These are phyloP conservation scores for Troglohyphantes excavatus DNA, from an alignment of 2,888 invertebrate species.

Conservation along the genomic window DNA sequence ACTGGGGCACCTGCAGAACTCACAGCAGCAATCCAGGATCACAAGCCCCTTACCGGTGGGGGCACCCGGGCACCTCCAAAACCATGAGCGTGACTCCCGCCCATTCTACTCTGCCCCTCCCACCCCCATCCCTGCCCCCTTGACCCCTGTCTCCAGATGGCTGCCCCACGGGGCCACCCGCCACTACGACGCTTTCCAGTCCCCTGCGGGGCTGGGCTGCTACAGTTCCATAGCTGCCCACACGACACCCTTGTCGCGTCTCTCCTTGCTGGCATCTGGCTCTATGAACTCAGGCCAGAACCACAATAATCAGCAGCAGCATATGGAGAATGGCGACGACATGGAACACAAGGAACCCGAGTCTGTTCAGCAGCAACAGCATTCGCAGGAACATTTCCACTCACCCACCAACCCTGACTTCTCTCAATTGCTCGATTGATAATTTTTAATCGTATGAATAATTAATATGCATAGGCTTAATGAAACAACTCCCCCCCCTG, in stretches of 20 bases:
- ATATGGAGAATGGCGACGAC: conserved; percentile 65
- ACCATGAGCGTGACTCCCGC: conserved; percentile 78
- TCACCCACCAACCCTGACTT: conserved; percentile 75
- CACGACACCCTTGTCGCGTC: conserved; percentile 76
- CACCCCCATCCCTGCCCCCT: conserved; percentile 79
- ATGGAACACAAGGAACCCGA: conserved; percentile 62
- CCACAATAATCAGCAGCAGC: conserved; percentile 51
- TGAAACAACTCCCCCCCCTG: conserved; percentile 37
- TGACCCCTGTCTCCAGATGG: conserved; percentile 79
- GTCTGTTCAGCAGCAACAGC: conserved; percentile 49
- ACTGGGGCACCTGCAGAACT: conserved; percentile 33
- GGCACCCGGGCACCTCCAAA: conserved; percentile 49
- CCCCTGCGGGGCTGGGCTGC: conserved; percentile 71
- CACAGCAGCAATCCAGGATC: conserved; percentile 57
- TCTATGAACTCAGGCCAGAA: conserved; percentile 72
- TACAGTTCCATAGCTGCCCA: conserved; percentile 74
- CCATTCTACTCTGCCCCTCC: conserved; percentile 79
- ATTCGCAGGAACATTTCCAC: conserved; percentile 71
- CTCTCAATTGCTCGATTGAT: conserved; percentile 76
- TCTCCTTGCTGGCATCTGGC: conserved; percentile 75
- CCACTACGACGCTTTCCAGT: conserved; percentile 77
- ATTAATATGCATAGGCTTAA: conserved; percentile 40
- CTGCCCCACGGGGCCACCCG: conserved; percentile 65
- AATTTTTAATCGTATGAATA: conserved; percentile 40
- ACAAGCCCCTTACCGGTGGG: conserved; percentile 62